These are phyloP conservation scores for Myiozetetes cayanensis DNA, from an alignment of 2,113 vertebrate genomes.

Conservation along the genomic window DNA sequence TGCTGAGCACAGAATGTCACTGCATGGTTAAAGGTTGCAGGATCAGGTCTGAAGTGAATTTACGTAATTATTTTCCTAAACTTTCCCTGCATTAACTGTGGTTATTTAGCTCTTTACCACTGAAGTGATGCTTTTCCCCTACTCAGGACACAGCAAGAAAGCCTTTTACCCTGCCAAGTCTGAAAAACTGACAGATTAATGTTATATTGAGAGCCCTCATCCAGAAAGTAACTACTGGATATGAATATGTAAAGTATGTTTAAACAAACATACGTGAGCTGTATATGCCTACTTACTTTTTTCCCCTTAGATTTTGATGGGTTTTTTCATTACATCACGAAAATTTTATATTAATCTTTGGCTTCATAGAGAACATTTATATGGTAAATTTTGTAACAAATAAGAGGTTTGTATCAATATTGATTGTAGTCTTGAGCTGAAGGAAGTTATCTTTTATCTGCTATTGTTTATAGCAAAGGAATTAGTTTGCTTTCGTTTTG, in stretches of 20 bases:
- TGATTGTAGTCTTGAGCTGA: background rate
- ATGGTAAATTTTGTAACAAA: background rate
- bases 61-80: background rate
- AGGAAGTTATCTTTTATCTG: background rate
- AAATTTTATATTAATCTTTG: background rate
- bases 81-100: background rate
- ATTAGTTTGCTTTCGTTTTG: background rate
- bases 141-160: background rate
- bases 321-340: background rate
- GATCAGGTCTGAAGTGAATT: constrained; percentile 4
- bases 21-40: background rate
- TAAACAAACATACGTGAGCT: background rate
- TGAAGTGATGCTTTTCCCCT: background rate
- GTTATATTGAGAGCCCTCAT: background rate
- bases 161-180: background rate
- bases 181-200: background rate
- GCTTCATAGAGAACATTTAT: background rate
- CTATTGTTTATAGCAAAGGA: background rate
- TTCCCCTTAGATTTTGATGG: background rate
- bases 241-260: background rate
- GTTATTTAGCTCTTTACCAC: constrained; percentile 3
- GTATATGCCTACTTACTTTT: background rate
- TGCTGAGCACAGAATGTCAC: constrained; percentile 1
- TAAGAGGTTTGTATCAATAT: background rate
- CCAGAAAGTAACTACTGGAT: background rate